These are phyloP conservation scores for Periplaneta americana DNA, from an alignment of 1,140 invertebrate genomes.

Conservation along the genomic window DNA sequence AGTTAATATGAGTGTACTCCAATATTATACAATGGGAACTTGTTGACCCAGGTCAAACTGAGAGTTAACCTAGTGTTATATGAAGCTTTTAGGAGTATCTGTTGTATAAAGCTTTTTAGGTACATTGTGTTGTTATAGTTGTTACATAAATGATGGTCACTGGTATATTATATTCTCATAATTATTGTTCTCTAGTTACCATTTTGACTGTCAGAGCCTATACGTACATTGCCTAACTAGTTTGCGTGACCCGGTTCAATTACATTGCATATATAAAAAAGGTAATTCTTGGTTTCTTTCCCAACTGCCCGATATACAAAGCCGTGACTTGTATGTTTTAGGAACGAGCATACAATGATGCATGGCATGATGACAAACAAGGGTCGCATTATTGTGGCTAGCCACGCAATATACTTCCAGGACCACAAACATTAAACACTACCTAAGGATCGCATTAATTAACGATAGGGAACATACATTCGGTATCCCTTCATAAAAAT, in stretches of 20 bases:
- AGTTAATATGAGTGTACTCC: neutral
- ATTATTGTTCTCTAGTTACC: neutral
- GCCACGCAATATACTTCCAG: neutral
- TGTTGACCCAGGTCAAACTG: neutral
- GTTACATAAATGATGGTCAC: neutral
- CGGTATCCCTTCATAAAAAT: neutral
- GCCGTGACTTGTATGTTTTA: neutral
- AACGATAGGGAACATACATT: neutral
- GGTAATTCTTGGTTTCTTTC: neutral
- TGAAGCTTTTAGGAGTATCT: neutral
- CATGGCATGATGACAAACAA: neutral
- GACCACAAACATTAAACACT: neutral
- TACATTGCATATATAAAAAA: neutral
- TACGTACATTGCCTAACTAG: neutral
- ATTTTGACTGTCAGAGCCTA: neutral
- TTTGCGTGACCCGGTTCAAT: neutral
- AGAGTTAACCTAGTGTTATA: neutral
- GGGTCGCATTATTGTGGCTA: neutral
- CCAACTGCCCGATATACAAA: neutral
- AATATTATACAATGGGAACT: neutral
- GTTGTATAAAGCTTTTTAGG: neutral
- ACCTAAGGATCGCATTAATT: neutral
- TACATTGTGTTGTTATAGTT: neutral
- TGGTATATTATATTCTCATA: neutral
- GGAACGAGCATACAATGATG: neutral